A percentile compares a stretch with the other conserved stretches of the same genome.
Evolutionary conservation across 2,797 vertebrate species (phyloP).

Genomic region (Odontamblyopus rebecca): DNA sequence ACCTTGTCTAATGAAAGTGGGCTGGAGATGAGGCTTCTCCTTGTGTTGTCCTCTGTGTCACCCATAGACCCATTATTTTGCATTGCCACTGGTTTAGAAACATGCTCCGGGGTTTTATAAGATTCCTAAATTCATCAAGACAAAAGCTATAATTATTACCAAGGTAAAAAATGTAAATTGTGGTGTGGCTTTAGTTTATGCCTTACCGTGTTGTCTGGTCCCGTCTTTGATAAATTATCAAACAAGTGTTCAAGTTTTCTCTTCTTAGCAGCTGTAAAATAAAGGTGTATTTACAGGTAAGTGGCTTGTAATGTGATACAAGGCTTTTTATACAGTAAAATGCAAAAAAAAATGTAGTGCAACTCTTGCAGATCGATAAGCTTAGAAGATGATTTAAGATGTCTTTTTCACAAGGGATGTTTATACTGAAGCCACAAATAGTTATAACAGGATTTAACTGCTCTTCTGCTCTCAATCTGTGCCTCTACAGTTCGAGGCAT

Average conservation of each 20-base stretch:
- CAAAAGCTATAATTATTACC: neutral
- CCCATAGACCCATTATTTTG: conserved; percentile 30
- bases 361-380: no score
- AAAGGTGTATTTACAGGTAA: conserved; percentile 2
- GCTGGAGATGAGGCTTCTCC: conserved; percentile 78
- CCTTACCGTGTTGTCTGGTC: conserved; percentile 50
- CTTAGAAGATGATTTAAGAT: no score
- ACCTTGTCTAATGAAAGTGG: conserved; percentile 83
- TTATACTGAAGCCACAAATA: no score
- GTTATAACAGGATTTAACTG: no score
- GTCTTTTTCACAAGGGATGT: no score
- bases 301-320: neutral
- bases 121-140: neutral
- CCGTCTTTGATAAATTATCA: conserved; percentile 42
- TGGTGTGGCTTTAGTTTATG: neutral
- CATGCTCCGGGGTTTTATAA: conserved; percentile 52
- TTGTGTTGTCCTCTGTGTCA: conserved; percentile 73
- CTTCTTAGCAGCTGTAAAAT: conserved; percentile 64
- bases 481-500: no score
- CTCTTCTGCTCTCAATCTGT: no score
- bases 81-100: conserved; percentile 41
- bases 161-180: neutral
- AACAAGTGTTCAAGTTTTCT: conserved; percentile 66
- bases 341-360: no score
- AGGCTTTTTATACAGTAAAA: neutral